A percentile compares a stretch with the other conserved stretches of the same genome.
Evolutionary conservation across 1,140 invertebrate species (phyloP).

Genomic region (Drosophila pruinosa): DNA sequence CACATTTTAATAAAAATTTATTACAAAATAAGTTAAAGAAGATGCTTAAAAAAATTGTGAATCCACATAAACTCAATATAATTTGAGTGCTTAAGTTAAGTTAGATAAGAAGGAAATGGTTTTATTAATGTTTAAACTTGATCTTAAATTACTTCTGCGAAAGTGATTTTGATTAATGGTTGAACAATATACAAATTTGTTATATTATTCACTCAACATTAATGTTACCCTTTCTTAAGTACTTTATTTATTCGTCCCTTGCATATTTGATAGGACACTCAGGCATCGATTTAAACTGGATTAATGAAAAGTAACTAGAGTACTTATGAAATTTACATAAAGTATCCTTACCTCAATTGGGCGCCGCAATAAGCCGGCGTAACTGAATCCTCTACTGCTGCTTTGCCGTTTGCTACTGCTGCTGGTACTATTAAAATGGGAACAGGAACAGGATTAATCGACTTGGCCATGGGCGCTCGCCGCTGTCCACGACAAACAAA

Average conservation of each 20-base stretch:
- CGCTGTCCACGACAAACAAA: slow-evolving; percentile 71
- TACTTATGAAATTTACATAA: slow-evolving; percentile 67
- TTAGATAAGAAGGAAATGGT: no score
- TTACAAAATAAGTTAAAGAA: no score
- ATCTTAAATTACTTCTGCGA: no score
- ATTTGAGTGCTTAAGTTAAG: no score
- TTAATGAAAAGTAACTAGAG: slow-evolving; percentile 59
- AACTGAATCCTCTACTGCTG: slow-evolving; percentile 56
- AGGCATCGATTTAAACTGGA: slow-evolving; percentile 70
- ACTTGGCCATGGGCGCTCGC: slow-evolving; percentile 51
- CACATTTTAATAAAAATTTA: no score
- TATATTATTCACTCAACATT: background rate
- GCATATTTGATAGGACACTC: slow-evolving; percentile 12
- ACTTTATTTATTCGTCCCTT: slow-evolving; percentile 4
- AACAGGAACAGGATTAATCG: slow-evolving; percentile 66
- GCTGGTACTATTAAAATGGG: background rate
- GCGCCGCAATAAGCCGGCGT: slow-evolving; percentile 54
- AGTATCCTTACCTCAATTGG: slow-evolving; percentile 49
- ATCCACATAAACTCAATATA: no score
- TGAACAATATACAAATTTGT: no score
- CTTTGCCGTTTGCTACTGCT: background rate
- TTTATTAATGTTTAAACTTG: no score
- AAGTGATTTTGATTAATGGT: no score
- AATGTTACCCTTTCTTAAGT: background rate
- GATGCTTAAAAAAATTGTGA: no score